These are phyloP conservation scores for Druon quercuslanigerum DNA, from an alignment of 1,140 invertebrate genomes.

Conservation along the genomic window DNA sequence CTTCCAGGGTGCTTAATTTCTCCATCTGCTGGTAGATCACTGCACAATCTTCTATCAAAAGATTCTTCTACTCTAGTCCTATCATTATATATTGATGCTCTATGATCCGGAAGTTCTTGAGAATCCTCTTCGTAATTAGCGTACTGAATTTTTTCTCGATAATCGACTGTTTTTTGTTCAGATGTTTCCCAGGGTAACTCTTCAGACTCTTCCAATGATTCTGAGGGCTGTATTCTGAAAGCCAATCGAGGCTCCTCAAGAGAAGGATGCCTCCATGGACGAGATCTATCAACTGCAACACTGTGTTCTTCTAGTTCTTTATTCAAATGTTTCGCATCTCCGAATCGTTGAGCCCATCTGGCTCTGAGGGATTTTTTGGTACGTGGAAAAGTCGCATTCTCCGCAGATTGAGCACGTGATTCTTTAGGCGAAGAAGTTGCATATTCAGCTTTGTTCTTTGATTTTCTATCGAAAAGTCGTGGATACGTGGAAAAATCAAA, in stretches of 20 bases:
- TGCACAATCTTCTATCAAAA: constrained; percentile 51
- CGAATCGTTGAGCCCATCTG: constrained; percentile 75
- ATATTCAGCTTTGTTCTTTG: constrained; percentile 70
- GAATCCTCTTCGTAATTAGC: constrained; percentile 59
- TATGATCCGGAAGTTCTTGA: constrained; percentile 39
- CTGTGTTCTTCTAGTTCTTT: constrained; percentile 63
- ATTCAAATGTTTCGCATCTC: constrained; percentile 57
- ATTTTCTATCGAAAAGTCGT: constrained; percentile 82
- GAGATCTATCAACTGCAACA: constrained; percentile 61
- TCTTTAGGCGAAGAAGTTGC: constrained; percentile 68
- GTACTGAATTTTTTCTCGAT: constrained; percentile 45
- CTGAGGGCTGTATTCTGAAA: constrained; percentile 52
- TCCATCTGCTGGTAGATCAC: constrained; percentile 43
- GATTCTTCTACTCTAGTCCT: constrained; percentile 42
- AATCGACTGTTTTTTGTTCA: constrained; percentile 41
- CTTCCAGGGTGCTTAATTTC: too few species aligned
- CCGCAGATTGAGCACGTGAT: constrained; percentile 67
- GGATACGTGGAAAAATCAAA: constrained; percentile 87
- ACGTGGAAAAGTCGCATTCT: constrained; percentile 76
- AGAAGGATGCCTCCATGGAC: constrained; percentile 74
- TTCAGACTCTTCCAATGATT: constrained; percentile 43
- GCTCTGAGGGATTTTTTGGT: constrained; percentile 69
- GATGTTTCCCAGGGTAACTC: constrained; percentile 60
- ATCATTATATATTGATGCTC: constrained; percentile 29
- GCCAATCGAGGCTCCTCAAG: constrained; percentile 69